A percentile compares a stretch with the other conserved stretches of the same genome.
phyloP scores from a whole-genome alignment of 1,140 invertebrate species.

The Aphidius ervi region DNA sequence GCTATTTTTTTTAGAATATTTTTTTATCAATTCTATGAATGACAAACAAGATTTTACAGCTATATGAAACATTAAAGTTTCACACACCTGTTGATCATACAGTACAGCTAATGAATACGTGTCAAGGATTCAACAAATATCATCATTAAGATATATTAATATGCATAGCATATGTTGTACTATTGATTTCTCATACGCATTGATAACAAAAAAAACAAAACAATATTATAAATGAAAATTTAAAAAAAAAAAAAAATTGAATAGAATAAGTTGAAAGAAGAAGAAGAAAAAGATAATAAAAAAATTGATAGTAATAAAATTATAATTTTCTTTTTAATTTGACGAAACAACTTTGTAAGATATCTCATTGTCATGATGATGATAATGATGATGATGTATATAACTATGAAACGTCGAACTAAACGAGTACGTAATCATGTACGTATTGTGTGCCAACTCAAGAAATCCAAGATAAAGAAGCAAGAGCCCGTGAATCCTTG shows the following conservation, averaged over 20 bases:
- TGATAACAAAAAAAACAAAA: no score
- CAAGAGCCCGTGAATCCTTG: slow-evolving; percentile 22
- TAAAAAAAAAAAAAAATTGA: no score
- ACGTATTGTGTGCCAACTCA: slow-evolving; percentile 22
- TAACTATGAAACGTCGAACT: slow-evolving; percentile 10
- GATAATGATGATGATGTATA: no score
- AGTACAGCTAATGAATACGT: not conserved
- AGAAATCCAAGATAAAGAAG: slow-evolving; percentile 19
- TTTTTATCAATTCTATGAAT: not conserved
- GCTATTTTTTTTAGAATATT: no score
- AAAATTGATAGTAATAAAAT: no score
- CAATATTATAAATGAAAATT: no score
- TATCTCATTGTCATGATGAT: no score
- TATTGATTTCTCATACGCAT: no score
- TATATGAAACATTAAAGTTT: not conserved
- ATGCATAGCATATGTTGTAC: no score
- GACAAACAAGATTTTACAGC: slow-evolving; percentile 9
- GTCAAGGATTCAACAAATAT: not conserved
- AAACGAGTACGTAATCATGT: slow-evolving; percentile 20
- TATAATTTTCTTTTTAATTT: not conserved
- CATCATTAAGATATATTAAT: no score
- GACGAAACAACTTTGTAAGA: not conserved
- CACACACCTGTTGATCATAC: not conserved
- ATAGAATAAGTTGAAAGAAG: no score
- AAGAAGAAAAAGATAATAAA: no score